Conservation (phyloP, 2,797 vertebrate genomes). For the Salarias fasciatus region DNA sequence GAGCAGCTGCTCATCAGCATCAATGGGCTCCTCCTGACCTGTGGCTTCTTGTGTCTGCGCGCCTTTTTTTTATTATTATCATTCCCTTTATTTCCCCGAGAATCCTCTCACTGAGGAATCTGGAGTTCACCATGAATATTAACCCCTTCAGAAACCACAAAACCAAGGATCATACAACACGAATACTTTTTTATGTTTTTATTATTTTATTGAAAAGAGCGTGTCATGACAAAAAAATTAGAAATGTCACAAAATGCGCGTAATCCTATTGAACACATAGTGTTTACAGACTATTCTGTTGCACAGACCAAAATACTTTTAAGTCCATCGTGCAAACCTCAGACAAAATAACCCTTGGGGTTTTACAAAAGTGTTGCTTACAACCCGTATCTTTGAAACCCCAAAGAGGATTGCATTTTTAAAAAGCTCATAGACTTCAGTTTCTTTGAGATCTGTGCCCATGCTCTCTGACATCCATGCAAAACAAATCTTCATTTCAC, state of each 20-base stretch:
- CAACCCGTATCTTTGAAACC: slow-evolving; percentile 82
- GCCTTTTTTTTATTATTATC: slow-evolving; percentile 61
- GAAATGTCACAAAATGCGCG: slow-evolving; percentile 30
- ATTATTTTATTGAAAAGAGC: slow-evolving; percentile 63
- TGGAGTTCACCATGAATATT: not conserved
- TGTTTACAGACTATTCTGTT: slow-evolving; percentile 84
- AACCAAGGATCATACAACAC: slow-evolving; percentile 32
- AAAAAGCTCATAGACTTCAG: slow-evolving; percentile 61
- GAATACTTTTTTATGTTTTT: slow-evolving; percentile 1
- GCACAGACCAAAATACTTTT: slow-evolving; percentile 85
- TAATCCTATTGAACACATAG: slow-evolving; percentile 80
- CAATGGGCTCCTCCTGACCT: slow-evolving; percentile 55
- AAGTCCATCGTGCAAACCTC: slow-evolving; percentile 86
- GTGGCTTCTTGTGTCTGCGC: slow-evolving; percentile 59
- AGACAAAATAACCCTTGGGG: slow-evolving; percentile 84
- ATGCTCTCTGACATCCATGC: slow-evolving; percentile 39
- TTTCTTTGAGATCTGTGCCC: slow-evolving; percentile 73
- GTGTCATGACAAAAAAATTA: slow-evolving; percentile 35
- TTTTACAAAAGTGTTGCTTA: slow-evolving; percentile 86
- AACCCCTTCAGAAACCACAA: slow-evolving; percentile 1
- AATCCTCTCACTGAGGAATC: not conserved
- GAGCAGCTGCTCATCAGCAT: slow-evolving; percentile 74
- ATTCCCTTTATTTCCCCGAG: slow-evolving; percentile 7
- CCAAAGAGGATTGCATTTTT: slow-evolving; percentile 83
- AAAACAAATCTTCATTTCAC: slow-evolving; percentile 53